Evolutionary conservation across 2,888 invertebrate genomes (phyloP), one percentile per base, ranked within the genome.

Genomic region (Philereme transversata): DNA sequence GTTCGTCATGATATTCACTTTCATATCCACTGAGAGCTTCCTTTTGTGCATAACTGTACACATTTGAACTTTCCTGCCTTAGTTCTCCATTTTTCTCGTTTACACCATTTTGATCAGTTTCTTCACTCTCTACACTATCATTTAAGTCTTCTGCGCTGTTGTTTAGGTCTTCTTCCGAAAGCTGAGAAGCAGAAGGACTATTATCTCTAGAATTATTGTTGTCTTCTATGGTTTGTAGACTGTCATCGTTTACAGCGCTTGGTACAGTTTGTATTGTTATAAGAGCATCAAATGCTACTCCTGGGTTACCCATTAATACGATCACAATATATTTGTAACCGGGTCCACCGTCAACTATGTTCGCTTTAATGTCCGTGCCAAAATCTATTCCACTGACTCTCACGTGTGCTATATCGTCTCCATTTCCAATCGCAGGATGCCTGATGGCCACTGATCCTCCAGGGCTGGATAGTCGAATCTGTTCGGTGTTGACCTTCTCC

Each of bases 381-480:
- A 87, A 92, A 74, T 91, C 91, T 51, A 92, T 87, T 5, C 89
- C 87, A 69, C 85, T 90, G 34, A 91, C 90, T 78, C 90, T 81
- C 2, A 92, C 79, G 63, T 91, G 91, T 0, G 83, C 77, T 77
- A 92, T 90, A 2, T 79, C 79, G 40, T 88, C 81, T 43, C 87
- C 88, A 57, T 83, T 75, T 3, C 84, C 86, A 8, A 82, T 73
- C 5, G 87, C 92, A 49, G 92, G 92, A 63, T 89, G 90, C 57
- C 89, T 79, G 43, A 92, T 66, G 38, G 90, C 90, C 63, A 90
- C 55, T 2, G 89, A 87, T 8, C 91, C 91, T 62, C 92, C 91
- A n/a, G 88, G 88, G 50, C 83, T 74, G 3, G 88, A 82, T 5
- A 92, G 58, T 65, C 89, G 82, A 49, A 91, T 84, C 65, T 91